These are phyloP conservation scores for Steinernema scapterisci DNA, from an alignment of 2,888 invertebrate species.

Conservation along the genomic window DNA sequence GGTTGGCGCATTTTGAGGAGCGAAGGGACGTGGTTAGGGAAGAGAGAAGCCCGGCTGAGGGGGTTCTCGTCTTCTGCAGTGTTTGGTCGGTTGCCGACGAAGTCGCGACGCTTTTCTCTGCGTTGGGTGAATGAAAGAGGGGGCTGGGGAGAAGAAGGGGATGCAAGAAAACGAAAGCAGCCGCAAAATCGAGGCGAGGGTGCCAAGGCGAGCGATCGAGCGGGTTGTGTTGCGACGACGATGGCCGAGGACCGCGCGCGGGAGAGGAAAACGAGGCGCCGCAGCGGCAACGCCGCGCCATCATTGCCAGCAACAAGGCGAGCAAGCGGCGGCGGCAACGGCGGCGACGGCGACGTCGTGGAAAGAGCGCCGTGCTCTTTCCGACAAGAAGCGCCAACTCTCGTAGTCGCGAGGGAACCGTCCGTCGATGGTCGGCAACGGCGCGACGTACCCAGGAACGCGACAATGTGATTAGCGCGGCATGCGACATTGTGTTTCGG, in stretches of 20 bases:
- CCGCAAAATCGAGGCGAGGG: conserved; percentile 1
- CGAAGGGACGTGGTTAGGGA: too few relatives aligned
- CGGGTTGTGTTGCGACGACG: too few relatives aligned
- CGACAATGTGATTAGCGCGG: conserved; percentile 2
- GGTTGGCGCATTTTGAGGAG: too few relatives aligned
- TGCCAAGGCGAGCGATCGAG: not conserved
- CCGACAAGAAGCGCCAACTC: conserved; percentile 9
- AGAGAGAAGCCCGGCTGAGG: too few relatives aligned
- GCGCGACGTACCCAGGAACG: not conserved
- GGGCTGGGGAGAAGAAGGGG: not conserved
- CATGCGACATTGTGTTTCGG: conserved; percentile 15
- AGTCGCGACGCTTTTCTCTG: too few relatives aligned
- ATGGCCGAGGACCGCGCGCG: too few relatives aligned
- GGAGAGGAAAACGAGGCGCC: too few relatives aligned
- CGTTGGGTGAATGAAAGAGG: too few relatives aligned
- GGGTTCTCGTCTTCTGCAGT: too few relatives aligned
- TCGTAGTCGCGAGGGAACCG: not conserved
- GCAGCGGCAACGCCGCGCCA: not conserved
- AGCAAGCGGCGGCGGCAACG: not conserved
- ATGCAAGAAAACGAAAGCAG: not conserved
- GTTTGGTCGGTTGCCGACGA: too few relatives aligned
- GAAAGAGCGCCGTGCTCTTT: too few relatives aligned
- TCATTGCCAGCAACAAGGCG: not conserved
- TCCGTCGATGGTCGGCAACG: not conserved
- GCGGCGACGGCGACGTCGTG: not conserved